Evolutionary conservation across 2,888 invertebrate species (phyloP).

Genomic region (Tenthredo scrophulariae): DNA sequence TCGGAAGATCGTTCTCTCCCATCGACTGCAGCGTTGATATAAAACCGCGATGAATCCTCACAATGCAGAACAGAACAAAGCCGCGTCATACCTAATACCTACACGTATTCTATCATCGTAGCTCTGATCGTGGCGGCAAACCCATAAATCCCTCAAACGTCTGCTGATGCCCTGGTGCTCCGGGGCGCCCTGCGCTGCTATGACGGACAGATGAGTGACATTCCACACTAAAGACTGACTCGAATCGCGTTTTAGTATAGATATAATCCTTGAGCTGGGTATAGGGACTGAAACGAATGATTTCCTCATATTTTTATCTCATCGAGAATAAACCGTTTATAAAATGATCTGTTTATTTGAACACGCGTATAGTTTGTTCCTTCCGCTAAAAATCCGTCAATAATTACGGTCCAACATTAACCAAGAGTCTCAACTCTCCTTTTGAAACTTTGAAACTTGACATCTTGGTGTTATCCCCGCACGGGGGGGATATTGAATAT

Average conservation of each 20-base stretch:
- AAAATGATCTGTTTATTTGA: neutral
- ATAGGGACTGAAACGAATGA: neutral
- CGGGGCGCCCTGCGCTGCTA: constrained; percentile 75
- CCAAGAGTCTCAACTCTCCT: neutral
- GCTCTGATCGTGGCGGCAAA: constrained; percentile 63
- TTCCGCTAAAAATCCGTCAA: neutral
- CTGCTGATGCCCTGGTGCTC: constrained; percentile 76
- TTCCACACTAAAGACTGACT: constrained; percentile 55
- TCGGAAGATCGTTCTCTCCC: too few relatives aligned
- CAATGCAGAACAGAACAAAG: neutral
- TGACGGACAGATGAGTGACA: constrained; percentile 77
- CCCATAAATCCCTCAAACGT: constrained; percentile 77
- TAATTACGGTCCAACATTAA: neutral
- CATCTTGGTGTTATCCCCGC: too few relatives aligned
- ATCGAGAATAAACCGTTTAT: neutral
- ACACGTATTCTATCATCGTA: constrained; percentile 40
- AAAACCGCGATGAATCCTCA: too few relatives aligned
- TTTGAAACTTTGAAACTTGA: neutral
- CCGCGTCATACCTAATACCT: neutral
- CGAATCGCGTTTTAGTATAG: neutral
- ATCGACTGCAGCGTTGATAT: too few relatives aligned
- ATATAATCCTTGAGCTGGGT: neutral
- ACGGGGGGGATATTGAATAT: neutral
- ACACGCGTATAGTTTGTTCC: neutral
- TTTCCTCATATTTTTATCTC: neutral